phyloP scores from a whole-genome alignment of 2,888 invertebrate genomes.

The Formica aserva region DNA sequence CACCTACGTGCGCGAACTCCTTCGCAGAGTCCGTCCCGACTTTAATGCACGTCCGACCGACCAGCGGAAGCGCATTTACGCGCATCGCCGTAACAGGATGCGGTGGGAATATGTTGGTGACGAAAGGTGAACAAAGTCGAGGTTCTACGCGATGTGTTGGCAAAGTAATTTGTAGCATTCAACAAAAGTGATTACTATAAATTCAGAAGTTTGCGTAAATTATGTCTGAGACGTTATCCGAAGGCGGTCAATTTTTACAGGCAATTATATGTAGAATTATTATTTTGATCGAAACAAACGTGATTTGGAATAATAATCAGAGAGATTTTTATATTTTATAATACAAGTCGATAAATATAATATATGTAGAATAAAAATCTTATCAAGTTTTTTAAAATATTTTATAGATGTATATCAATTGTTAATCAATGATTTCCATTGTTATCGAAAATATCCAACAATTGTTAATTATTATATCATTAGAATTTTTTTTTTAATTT shows the following conservation, averaged over 20 bases:
- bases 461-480: background rate
- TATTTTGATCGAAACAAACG: background rate
- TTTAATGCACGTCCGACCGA: constrained; percentile 52
- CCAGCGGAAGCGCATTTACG: constrained; percentile 66
- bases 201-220: background rate
- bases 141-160: constrained; percentile 39
- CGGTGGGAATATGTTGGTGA: constrained; percentile 32
- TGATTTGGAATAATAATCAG: background rate
- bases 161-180: constrained; percentile 77
- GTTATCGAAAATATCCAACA: background rate
- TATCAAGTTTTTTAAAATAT: background rate
- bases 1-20: constrained; percentile 53
- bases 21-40: constrained; percentile 42
- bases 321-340: background rate
- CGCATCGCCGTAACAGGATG: constrained; percentile 30
- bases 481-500: background rate
- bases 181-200: constrained; percentile 79
- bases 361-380: background rate
- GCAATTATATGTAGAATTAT: background rate
- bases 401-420: background rate
- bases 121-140: constrained; percentile 22
- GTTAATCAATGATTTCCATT: background rate
- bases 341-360: background rate
- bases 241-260: background rate
- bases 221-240: background rate